Percentiles rank a stretch among this genome's conserved stretches.
phyloP scores from a whole-genome alignment of 2,888 invertebrate species.

The Hypena proboscidalis region DNA sequence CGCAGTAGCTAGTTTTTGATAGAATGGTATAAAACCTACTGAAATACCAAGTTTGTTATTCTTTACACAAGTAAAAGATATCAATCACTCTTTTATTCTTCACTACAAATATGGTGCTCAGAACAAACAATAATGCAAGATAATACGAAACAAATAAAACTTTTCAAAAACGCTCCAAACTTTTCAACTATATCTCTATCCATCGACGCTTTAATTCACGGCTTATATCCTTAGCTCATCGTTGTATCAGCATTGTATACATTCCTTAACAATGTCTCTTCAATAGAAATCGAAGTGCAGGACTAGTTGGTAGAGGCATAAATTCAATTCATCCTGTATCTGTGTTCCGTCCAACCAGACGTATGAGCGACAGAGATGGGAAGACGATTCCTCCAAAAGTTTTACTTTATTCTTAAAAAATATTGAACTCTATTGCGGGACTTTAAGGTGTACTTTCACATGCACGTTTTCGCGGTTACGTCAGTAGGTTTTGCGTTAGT shows the following conservation, averaged over 20 bases:
- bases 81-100: slow-evolving; percentile 8
- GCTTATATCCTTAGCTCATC: background rate
- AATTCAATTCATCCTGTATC: slow-evolving; percentile 82
- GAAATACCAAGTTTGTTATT: too few relatives aligned
- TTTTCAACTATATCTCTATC: background rate
- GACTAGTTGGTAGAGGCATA: slow-evolving; percentile 60
- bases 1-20: too few relatives aligned
- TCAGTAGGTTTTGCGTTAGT: slow-evolving; percentile 43
- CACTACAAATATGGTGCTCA: slow-evolving; percentile 35
- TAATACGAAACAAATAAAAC: slow-evolving; percentile 35
- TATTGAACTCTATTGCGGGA: slow-evolving; percentile 15
- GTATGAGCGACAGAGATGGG: slow-evolving; percentile 70
- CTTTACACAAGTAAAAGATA: background rate
- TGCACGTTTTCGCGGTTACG: slow-evolving; percentile 43
- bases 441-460: slow-evolving; percentile 39
- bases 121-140: slow-evolving; percentile 40
- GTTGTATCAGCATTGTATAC: slow-evolving; percentile 37
- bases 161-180: too few relatives aligned
- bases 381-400: slow-evolving; percentile 73
- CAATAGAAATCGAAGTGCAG: slow-evolving; percentile 52
- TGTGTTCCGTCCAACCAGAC: slow-evolving; percentile 76
- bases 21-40: too few relatives aligned
- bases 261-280: slow-evolving; percentile 43
- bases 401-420: slow-evolving; percentile 36
- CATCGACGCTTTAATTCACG: slow-evolving; percentile 22